These are phyloP conservation scores for Trissoscelio sp. DNA, from an alignment of 2,888 invertebrate genomes.

Conservation along the genomic window DNA sequence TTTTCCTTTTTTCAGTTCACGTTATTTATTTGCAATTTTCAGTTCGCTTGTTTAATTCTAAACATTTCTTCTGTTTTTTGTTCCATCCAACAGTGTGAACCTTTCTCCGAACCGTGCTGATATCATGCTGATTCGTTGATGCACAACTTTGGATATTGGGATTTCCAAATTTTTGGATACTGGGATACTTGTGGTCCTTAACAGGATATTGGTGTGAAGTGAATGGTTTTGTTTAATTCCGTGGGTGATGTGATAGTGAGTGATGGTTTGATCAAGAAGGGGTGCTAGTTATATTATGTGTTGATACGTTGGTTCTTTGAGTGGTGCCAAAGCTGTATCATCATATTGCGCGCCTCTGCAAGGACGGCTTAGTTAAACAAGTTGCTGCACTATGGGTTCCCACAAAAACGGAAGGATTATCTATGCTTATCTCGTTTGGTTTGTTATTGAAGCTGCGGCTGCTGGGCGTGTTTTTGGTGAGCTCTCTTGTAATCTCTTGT, in stretches of 20 bases:
- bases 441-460: conserved; percentile 76
- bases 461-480: conserved; percentile 79
- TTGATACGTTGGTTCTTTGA: conserved; percentile 25
- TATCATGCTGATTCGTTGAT: conserved; percentile 24
- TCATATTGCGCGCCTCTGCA: conserved; percentile 1
- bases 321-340: conserved; percentile 49
- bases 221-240: conserved; percentile 16
- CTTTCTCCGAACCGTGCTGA: no score
- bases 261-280: no score
- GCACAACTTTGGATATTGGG: conserved; percentile 1
- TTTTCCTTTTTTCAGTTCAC: no score
- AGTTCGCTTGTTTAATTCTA: no score
- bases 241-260: no score
- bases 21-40: no score
- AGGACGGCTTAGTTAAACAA: conserved; percentile 67
- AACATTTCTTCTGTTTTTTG: no score
- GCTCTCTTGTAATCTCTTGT: conserved; percentile 66
- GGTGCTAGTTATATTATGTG: no score
- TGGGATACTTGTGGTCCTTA: no score
- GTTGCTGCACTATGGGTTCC: conserved; percentile 78
- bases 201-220: no score
- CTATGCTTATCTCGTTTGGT: conserved; percentile 79
- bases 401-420: conserved; percentile 78
- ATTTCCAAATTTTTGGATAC: no score
- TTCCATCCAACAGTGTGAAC: no score